These are phyloP conservation scores for Drosophila setifemur DNA, from an alignment of 1,140 invertebrate species.

Conservation along the genomic window DNA sequence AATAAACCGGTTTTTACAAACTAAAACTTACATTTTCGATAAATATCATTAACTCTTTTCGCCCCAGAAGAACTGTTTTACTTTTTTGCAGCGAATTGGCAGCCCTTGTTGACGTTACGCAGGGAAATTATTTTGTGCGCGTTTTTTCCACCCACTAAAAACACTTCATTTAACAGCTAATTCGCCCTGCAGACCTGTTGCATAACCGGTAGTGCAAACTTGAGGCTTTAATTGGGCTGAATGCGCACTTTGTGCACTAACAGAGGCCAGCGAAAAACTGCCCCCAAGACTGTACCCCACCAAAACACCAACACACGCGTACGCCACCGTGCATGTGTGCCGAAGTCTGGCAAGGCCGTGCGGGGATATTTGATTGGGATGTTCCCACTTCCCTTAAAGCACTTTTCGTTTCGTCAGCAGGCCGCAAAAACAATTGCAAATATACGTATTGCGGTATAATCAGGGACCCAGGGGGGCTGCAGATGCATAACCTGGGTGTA, in stretches of 20 bases:
- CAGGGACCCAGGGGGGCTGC: neutral
- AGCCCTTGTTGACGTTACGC: conserved; percentile 21
- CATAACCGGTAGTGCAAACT: neutral
- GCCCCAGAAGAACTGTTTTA: neutral
- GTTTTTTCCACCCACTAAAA: conserved; percentile 16
- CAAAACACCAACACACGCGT: conserved; percentile 19
- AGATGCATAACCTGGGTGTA: neutral
- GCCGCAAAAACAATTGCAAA: conserved; percentile 1
- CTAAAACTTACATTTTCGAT: too few relatives aligned
- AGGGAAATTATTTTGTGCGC: conserved; percentile 47
- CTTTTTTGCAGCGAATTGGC: neutral
- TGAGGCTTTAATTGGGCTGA: neutral
- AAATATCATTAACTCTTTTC: neutral
- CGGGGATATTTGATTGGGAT: conserved; percentile 39
- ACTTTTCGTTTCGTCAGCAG: conserved; percentile 39
- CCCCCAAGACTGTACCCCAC: conserved; percentile 52
- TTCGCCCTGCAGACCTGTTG: neutral
- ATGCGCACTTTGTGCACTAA: too few relatives aligned
- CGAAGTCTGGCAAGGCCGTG: conserved; percentile 25
- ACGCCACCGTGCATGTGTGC: neutral
- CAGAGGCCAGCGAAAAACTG: neutral
- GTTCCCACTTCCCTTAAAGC: conserved; percentile 51
- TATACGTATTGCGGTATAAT: neutral
- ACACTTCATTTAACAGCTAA: neutral
- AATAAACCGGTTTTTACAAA: too few relatives aligned